phyloP scores from a whole-genome alignment of 2,888 invertebrate species.

The Lithophane socia region DNA sequence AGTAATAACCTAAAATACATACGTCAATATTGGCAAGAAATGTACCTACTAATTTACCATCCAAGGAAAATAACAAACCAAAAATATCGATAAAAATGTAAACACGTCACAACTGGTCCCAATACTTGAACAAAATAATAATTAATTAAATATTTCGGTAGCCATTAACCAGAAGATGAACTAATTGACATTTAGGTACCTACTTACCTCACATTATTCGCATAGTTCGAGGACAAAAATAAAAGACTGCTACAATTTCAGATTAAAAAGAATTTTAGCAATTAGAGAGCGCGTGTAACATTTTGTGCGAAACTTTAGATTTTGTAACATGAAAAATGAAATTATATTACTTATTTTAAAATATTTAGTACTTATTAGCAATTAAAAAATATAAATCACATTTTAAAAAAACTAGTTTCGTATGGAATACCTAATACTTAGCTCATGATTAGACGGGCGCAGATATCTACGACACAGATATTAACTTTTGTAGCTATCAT shows the following conservation, averaged over 20 bases:
- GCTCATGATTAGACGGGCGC: too few relatives aligned
- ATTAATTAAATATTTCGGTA: neutral
- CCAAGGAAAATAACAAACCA: conserved; percentile 21
- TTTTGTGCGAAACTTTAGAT: neutral
- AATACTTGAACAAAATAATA: conserved; percentile 1
- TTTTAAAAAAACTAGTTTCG: neutral
- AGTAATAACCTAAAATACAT: neutral
- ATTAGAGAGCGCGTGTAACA: too few relatives aligned
- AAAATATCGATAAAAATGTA: conserved; percentile 12
- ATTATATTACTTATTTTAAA: too few relatives aligned
- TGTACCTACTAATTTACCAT: neutral
- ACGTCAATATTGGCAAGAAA: neutral
- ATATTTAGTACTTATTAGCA: neutral
- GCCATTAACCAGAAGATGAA: neutral
- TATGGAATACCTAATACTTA: neutral
- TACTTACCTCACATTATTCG: too few relatives aligned
- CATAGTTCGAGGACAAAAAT: too few relatives aligned
- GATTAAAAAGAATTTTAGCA: neutral
- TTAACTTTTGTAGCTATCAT: neutral
- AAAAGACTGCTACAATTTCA: neutral
- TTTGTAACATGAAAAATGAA: neutral
- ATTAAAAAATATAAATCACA: neutral
- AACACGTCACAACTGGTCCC: conserved; percentile 3
- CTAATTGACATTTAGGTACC: neutral
- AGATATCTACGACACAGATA: neutral